These are phyloP conservation scores for Pseudomyrmex concolor DNA, from an alignment of 1,140 invertebrate species.

Conservation along the genomic window DNA sequence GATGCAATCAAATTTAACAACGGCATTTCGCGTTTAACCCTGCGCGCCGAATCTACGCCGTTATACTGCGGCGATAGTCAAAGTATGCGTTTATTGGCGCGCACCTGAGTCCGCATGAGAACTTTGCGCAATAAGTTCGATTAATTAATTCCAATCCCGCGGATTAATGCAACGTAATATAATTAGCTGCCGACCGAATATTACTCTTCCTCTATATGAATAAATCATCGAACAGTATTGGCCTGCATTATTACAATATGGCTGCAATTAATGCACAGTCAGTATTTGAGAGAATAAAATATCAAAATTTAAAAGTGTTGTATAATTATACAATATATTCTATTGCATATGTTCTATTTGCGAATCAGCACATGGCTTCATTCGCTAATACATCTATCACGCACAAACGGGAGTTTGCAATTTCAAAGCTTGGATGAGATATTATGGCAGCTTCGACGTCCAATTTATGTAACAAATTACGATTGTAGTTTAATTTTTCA, in stretches of 20 bases:
- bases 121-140: slow-evolving; percentile 58
- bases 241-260: slow-evolving; percentile 6
- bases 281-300: background rate
- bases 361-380: background rate
- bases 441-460: too few species aligned
- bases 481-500: too few species aligned
- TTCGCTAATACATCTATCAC: background rate
- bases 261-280: slow-evolving; percentile 43
- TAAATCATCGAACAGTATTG: slow-evolving; percentile 38
- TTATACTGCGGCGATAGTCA: slow-evolving; percentile 37
- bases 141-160: slow-evolving; percentile 53
- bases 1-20: slow-evolving; percentile 49
- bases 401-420: too few species aligned
- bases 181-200: slow-evolving; percentile 47
- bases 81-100: slow-evolving; percentile 53
- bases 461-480: too few species aligned
- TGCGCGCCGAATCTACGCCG: slow-evolving; percentile 3
- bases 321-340: slow-evolving; percentile 7
- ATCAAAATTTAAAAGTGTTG: background rate
- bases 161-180: slow-evolving; percentile 49
- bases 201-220: slow-evolving; percentile 30
- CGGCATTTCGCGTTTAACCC: slow-evolving; percentile 48
- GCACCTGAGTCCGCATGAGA: slow-evolving; percentile 40
- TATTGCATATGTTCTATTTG: background rate
- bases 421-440: too few species aligned